Conservation (phyloP, 2,113 vertebrate genomes). For the Cyprinodon tularosa region DNA sequence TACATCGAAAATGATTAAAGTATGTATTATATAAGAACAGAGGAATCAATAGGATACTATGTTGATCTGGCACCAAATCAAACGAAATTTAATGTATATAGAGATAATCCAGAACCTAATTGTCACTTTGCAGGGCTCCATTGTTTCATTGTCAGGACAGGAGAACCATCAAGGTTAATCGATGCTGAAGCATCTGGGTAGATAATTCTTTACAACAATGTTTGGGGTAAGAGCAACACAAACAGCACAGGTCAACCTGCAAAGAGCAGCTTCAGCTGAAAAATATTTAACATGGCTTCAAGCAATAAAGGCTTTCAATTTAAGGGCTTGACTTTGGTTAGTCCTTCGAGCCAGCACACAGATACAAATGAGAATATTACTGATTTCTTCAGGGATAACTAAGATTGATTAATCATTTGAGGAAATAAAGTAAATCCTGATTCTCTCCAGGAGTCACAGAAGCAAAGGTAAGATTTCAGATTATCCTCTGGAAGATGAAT, state of each 20-base stretch:
- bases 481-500: constrained; percentile 34
- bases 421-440: constrained; percentile 57
- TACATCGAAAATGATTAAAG: neutral
- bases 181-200: neutral
- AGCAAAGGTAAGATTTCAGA: constrained; percentile 24
- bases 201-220: neutral
- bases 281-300: constrained; percentile 39
- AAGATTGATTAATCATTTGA: constrained; percentile 75
- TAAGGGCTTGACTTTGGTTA: constrained; percentile 44
- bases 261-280: constrained; percentile 27
- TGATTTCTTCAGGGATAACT: constrained; percentile 71
- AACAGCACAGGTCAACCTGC: constrained; percentile 8
- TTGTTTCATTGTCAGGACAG: neutral
- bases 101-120: neutral
- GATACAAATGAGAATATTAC: constrained; percentile 77
- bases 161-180: neutral
- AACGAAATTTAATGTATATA: neutral
- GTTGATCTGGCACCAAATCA: neutral
- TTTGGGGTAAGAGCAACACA: neutral
- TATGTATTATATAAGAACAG: neutral
- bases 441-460: constrained; percentile 51
- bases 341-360: constrained; percentile 32
- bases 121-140: neutral
- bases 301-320: constrained; percentile 53
- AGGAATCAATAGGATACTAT: neutral